Conservation (phyloP, 2,113 vertebrate species). For the Hymenochirus boettgeri region DNA sequence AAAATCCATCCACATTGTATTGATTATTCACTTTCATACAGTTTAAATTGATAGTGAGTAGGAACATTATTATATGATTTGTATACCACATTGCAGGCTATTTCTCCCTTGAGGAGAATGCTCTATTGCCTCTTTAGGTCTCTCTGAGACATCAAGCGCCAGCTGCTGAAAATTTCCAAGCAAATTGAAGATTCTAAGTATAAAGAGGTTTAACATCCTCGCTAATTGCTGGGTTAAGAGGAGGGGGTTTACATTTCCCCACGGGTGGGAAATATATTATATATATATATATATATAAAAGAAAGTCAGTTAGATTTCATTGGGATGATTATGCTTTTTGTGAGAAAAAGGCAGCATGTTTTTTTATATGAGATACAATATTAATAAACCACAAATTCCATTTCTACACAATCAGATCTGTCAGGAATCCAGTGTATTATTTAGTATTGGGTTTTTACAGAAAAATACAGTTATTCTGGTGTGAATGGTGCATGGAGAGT, state of each 20-base stretch:
- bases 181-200: constrained; percentile 36
- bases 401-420: constrained; percentile 16
- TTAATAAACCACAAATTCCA: constrained; percentile 13
- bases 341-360: constrained; percentile 10
- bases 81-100: constrained; percentile 8
- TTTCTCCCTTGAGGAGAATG: constrained; percentile 23
- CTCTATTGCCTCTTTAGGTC: constrained; percentile 22
- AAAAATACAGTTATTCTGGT: constrained; percentile 37
- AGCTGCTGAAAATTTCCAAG: constrained; percentile 38
- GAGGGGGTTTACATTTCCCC: constrained; percentile 4
- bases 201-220: constrained; percentile 36
- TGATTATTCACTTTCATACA: not conserved
- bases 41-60: not conserved
- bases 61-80: constrained; percentile 8
- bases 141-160: constrained; percentile 23
- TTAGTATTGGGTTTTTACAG: constrained; percentile 26
- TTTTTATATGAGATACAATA: constrained; percentile 27
- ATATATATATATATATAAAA: not conserved
- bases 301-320: constrained; percentile 14
- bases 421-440: constrained; percentile 21
- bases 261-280: constrained; percentile 18
- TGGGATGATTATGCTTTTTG: constrained; percentile 24
- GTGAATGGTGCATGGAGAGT: constrained; percentile 6
- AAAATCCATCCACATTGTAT: too few relatives aligned
- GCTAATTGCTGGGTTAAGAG: constrained; percentile 28